phyloP scores from a whole-genome alignment of 2,113 vertebrate species.

The Stercorarius parasiticus region DNA sequence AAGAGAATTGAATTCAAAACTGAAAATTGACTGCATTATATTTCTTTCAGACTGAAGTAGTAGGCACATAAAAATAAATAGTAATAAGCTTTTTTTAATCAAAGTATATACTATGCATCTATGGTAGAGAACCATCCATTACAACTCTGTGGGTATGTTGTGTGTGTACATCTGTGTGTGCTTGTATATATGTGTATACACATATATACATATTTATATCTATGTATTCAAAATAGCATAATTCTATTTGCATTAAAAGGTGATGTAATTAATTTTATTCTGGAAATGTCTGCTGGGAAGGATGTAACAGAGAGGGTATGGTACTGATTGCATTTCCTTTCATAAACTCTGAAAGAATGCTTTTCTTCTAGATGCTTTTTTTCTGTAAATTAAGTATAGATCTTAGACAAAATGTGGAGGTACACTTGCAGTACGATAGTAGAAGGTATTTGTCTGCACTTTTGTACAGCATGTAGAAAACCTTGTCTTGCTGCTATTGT shows the following conservation, averaged over 20 bases:
- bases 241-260: background rate
- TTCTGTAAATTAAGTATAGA: background rate
- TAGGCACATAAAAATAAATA: slow-evolving; percentile 3
- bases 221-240: background rate
- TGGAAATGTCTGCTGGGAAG: background rate
- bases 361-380: background rate
- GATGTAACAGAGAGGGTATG: background rate
- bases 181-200: background rate
- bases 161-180: background rate
- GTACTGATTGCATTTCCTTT: background rate
- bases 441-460: background rate
- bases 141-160: background rate
- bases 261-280: background rate
- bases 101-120: background rate
- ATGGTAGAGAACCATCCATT: background rate
- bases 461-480: background rate
- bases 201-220: background rate
- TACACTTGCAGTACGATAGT: background rate
- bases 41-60: slow-evolving; percentile 21
- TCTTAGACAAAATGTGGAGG: background rate
- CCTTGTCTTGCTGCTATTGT: background rate
- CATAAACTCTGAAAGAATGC: background rate
- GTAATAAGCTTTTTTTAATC: background rate
- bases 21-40: slow-evolving; percentile 66
- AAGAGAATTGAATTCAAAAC: background rate